Evolutionary conservation across 2,888 invertebrate genomes (phyloP), one percentile per base, ranked within the genome.

Genomic region (Euproctis similis): DNA sequence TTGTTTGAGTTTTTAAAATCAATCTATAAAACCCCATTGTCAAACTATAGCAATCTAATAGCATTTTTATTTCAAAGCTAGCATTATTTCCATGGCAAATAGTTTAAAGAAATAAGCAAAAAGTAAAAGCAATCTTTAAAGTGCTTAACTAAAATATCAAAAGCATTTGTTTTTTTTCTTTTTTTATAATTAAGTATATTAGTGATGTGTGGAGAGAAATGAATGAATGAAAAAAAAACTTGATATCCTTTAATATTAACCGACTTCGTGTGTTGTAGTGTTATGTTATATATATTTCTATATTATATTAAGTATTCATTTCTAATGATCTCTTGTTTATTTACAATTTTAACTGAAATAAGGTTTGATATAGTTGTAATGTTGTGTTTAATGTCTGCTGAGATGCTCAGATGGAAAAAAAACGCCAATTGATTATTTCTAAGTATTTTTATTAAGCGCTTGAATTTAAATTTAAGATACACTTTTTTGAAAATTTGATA

Each of bases 301-400:
- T 68, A 54, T 56, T 64, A 42, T 30, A 14, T 31, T 46, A 61
- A 56, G 52, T 53, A 48, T 73, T 68, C 36, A 72, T 62, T 69
- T 59, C 48, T 63, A 39, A 57, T 75, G 74, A 77, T 80, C 77
- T 75, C 80, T 66, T 57, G 74, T 81, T 81, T 74, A 63, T 61
- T 81, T 82, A 80, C 84, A 82, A 78, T 81, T 62, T n/a, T 73
- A 65, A 59, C 74, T 76, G 81, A 59, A 81, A 80, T 75, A 71
- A 49, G 71, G 69, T 53, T 55, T 28, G 64, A 42, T 39, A 41
- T 46, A 39, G 37, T 42, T 39, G 39, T 52, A 31, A 28, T 42
- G 32, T 46, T 52, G 50, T 56, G 32, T 46, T 53, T 49, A 56
- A 49, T 50, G 53, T 45, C n/a, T 47, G 52, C 54, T 52, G 50